A percentile compares a stretch with the other conserved stretches of the same genome.
phyloP scores from a whole-genome alignment of 1,140 invertebrate genomes.

The Rhopalosiphum maidis region DNA sequence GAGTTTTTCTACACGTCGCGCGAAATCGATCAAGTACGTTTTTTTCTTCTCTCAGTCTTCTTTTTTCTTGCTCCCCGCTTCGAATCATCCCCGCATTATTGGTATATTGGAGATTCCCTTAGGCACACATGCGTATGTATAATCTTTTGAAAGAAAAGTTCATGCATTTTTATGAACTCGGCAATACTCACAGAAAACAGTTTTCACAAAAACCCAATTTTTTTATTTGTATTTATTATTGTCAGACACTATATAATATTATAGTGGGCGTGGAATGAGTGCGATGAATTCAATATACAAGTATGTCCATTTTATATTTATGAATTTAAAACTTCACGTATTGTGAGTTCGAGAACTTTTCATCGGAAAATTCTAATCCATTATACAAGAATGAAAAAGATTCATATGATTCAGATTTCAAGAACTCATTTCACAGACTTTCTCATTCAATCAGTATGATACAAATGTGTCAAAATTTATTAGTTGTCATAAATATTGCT shows the following conservation, averaged over 20 bases:
- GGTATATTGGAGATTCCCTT: slow-evolving; percentile 11
- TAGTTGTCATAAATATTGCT: neutral
- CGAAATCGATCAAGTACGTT: slow-evolving; percentile 29
- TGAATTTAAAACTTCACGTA: neutral
- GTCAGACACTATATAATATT: neutral
- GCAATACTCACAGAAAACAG: neutral
- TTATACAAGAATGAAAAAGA: neutral
- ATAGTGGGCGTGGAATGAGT: neutral
- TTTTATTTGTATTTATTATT: slow-evolving; percentile 25
- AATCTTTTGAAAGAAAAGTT: slow-evolving; percentile 33
- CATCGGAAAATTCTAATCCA: neutral
- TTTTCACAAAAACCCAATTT: neutral
- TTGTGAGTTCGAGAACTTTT: neutral
- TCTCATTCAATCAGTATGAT: neutral
- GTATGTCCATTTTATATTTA: neutral
- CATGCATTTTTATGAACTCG: slow-evolving; percentile 24
- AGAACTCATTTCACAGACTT: neutral
- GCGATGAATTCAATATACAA: slow-evolving; percentile 6
- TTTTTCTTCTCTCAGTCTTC: neutral
- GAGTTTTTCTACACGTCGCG: neutral
- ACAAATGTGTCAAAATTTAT: neutral
- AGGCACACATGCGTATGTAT: neutral
- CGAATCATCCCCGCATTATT: neutral
- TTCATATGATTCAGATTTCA: neutral
- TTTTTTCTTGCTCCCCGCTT: neutral